Evolutionary conservation across 2,888 invertebrate genomes (phyloP).

Genomic region (Ormyrus rosae): DNA sequence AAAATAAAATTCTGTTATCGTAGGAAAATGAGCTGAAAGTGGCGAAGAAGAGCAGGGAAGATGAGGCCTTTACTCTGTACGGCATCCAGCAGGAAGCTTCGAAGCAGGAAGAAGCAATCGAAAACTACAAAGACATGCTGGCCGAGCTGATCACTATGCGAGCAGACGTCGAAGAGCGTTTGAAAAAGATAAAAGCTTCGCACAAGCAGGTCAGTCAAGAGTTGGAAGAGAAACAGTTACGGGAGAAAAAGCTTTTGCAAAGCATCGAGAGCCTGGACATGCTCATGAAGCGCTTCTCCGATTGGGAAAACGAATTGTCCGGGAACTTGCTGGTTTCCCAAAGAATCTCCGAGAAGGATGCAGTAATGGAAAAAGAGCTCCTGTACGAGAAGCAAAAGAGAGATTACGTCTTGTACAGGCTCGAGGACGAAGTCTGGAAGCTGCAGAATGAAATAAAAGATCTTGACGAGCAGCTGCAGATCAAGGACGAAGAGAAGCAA

Average conservation of each 20-base stretch:
- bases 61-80: slow-evolving; percentile 79
- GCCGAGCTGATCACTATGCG: slow-evolving; percentile 77
- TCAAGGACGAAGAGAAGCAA: slow-evolving; percentile 82
- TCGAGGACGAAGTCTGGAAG: slow-evolving; percentile 84
- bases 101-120: slow-evolving; percentile 78
- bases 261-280: slow-evolving; percentile 80
- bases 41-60: slow-evolving; percentile 78
- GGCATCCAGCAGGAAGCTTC: slow-evolving; percentile 81
- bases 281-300: slow-evolving; percentile 79
- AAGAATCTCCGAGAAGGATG: slow-evolving; percentile 81
- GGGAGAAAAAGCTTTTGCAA: slow-evolving; percentile 62
- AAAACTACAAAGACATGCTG: slow-evolving; percentile 78
- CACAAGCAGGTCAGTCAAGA: slow-evolving; percentile 77
- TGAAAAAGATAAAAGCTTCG: slow-evolving; percentile 76
- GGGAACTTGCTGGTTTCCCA: slow-evolving; percentile 81
- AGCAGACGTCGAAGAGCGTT: slow-evolving; percentile 77
- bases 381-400: slow-evolving; percentile 73
- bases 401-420: slow-evolving; percentile 83
- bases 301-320: slow-evolving; percentile 82
- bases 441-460: slow-evolving; percentile 82
- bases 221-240: slow-evolving; percentile 72
- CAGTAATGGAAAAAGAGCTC: slow-evolving; percentile 68
- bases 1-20: slow-evolving; percentile 11
- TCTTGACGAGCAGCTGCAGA: slow-evolving; percentile 81
- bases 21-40: slow-evolving; percentile 74